Conservation (phyloP, 37 sponge, comb jelly and placozoan species). For the Beroe forskalii region DNA sequence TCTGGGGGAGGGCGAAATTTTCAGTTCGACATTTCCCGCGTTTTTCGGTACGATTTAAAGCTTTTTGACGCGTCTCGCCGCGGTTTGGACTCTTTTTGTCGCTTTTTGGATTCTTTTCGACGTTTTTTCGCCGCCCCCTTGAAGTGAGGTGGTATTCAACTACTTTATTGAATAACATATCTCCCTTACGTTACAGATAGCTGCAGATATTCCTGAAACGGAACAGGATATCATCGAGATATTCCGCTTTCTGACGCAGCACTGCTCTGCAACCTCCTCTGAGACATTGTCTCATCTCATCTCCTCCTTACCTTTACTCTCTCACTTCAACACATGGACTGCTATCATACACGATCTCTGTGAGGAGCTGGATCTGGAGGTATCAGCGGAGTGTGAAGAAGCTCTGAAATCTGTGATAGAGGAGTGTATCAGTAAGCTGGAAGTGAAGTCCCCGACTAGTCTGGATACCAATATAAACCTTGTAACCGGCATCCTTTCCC, state of each 20-base stretch:
- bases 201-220: background rate
- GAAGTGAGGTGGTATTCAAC: no score
- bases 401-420: background rate
- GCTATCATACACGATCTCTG: background rate
- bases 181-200: background rate
- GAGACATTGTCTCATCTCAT: background rate
- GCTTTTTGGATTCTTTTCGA: no score
- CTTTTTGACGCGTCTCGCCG: no score
- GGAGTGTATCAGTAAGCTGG: background rate
- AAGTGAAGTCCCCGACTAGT: background rate
- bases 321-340: background rate
- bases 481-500: background rate
- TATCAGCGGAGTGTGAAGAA: background rate
- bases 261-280: background rate
- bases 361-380: background rate
- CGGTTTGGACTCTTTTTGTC: no score
- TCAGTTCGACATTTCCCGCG: no score
- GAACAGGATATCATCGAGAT: background rate
- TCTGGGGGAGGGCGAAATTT: no score
- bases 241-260: background rate
- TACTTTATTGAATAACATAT: no score
- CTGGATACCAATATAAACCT: constrained; percentile 3
- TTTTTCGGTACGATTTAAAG: no score
- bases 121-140: no score
- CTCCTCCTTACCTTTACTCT: background rate